Base-by-base conservation (phyloP, 2,113 vertebrate genomes). In the Anguilla rostrata region DNA sequence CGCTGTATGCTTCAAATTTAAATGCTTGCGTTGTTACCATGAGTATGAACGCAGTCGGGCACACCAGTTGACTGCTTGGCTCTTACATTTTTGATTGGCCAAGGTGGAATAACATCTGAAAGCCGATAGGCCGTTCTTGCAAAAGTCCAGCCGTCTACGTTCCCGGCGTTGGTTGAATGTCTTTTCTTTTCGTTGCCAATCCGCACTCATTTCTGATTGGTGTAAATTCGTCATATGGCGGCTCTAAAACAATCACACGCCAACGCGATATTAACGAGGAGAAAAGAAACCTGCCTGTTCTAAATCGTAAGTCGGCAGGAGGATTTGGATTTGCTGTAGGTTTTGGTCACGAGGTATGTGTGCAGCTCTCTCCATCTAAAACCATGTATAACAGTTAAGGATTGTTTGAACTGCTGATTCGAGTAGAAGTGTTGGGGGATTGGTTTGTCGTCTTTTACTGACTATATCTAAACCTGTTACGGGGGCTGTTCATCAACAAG, bases 331-430 rank as follows among this genome's bases (percentile, higher is more conserved):
- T 83, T 60, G 82, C 82, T 39, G 53, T 63, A 6, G 49, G 14
- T 9, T 83, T 56, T 39, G 82, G 53, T 83, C 82, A 83, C 82
- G 82, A 39, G 82, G 82, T 83, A 9, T 83, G 82, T 82, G 82
- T 18, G 82, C 49, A 56, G 49, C 0, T 43, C n/a, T 83, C 78
- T 80, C 49, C 22, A 53, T 60, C 82, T n/a, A 34, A 83, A 57
- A 26, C 82, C 53, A 39, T 56, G 26, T 57, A 57, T 39, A n/a
- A 57, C 81, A 83, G 29, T 40, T 40, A 80, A 80, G 34, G 40
- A 80, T 80, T 40, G 78, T 80, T 80, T 80, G 39, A 80, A 80
- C 78, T 80, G 78, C 78, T 78, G 75, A 39, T 34, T 3, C 40
- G 78, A 40, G 39, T 29, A 40, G 78, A 41, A 80, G 39, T 39